Percentiles rank a stretch among this genome's conserved stretches.
Evolutionary conservation across 53 echinoderm and acorn worm genomes (phyloP).

Genomic region (Antedon mediterranea): DNA sequence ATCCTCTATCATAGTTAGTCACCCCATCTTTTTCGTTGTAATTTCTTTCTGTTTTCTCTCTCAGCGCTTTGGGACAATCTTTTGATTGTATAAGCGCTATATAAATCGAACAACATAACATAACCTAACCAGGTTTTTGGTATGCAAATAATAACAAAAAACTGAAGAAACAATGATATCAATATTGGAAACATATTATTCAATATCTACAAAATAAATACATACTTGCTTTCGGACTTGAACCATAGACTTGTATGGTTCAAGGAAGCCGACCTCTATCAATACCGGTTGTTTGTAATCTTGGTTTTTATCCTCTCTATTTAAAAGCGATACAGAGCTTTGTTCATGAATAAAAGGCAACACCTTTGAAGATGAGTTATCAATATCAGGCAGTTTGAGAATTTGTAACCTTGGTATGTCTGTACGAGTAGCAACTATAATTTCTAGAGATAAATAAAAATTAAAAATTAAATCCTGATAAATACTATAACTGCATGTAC

Average conservation of each 20-base stretch:
- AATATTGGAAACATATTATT: too few species aligned
- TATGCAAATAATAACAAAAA: too few species aligned
- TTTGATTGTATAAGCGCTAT: too few species aligned
- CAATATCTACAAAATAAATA: background rate
- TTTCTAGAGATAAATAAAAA: conserved; percentile 19
- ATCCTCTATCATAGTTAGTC: too few species aligned
- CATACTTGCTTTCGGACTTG: conserved; percentile 53
- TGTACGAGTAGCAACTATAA: conserved; percentile 31
- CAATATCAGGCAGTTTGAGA: background rate
- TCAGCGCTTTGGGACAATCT: too few species aligned
- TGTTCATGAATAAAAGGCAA: conserved; percentile 36
- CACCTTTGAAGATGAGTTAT: conserved; percentile 2
- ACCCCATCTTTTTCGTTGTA: too few species aligned
- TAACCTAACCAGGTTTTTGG: too few species aligned
- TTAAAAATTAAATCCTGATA: background rate
- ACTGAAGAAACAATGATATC: too few species aligned
- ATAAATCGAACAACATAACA: too few species aligned
- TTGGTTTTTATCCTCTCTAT: background rate
- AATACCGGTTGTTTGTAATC: conserved; percentile 33
- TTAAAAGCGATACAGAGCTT: conserved; percentile 26
- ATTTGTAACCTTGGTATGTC: conserved; percentile 27
- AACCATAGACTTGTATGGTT: conserved; percentile 33
- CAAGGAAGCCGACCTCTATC: conserved; percentile 52
- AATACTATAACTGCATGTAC: too few species aligned
- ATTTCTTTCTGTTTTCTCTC: too few species aligned